Base-by-base conservation (phyloP, 2,797 vertebrate genomes). In the Miichthys miiuy region DNA sequence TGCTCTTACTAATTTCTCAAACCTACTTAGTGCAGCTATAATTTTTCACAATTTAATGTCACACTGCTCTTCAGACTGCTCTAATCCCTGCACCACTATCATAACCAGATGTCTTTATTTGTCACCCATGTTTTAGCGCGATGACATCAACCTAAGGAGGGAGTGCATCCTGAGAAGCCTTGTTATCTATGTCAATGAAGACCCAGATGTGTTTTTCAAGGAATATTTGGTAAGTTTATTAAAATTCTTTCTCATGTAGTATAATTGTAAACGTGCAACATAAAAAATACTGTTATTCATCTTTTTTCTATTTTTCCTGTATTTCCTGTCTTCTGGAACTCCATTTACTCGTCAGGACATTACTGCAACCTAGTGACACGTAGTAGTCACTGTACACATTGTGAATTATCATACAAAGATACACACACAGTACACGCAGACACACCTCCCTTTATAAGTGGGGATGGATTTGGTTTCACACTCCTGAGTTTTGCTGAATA, bases 201-300 rank as follows among this genome's bases (percentile, higher is more conserved):
- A 85, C 30, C 71, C 75, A 6, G 62, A 79, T 25, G 14, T 13
- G 3, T 72, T 68, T 18, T 79, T 82, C 46, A 83, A 77, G 38
- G 74, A 80, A 67, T 77, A 83, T 75, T 17, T 58, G 38, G 62
- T 78, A 65, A 52, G 55, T 62, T 47, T 66, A 55, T 56, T 17
- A 61, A 17, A 30, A 6, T 30, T 30, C 27, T 30, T 30, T 30
- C 27, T 30, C 27, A 30, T 30, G 27, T 30, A 30, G 27, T 30
- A 30, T 30, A 30, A 30, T 30, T 30, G 27, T 30, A 30, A 30
- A 30, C 27, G 5, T 5, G 27, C 27, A 30, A 30, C 27, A 30
- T 30, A 30, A 1, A 30, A 30, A 30, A 30, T 5, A 6, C 5
- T 30, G 27, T 30, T 5, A 67, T 6, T 50, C 23, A 21, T 23